Evolutionary conservation across 35 echinoderm and acorn worm species (phyloP).

Genomic region (Apostichopus californicus): DNA sequence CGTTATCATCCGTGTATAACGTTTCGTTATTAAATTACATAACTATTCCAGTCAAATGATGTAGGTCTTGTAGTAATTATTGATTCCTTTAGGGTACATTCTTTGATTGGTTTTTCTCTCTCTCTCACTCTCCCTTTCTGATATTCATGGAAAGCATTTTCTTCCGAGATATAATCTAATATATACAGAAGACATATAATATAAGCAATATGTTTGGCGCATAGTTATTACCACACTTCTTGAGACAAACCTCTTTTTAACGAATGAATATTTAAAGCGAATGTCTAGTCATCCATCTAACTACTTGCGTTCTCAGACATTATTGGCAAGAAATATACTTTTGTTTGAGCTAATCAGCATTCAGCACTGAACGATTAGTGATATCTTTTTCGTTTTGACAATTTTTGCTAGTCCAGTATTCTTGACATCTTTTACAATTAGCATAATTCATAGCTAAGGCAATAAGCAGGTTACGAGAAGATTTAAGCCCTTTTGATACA

Average conservation of each 20-base stretch:
- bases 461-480: too few relatives aligned
- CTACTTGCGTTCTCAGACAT: too few relatives aligned
- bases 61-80: conserved; percentile 31
- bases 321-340: too few relatives aligned
- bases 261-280: too few relatives aligned
- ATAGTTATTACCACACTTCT: neutral
- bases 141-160: neutral
- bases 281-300: too few relatives aligned
- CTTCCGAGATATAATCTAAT: neutral
- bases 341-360: too few relatives aligned
- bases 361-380: too few relatives aligned
- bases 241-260: neutral
- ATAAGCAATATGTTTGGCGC: neutral
- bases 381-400: too few relatives aligned
- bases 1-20: neutral
- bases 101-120: neutral
- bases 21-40: conserved; percentile 16
- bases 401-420: too few relatives aligned
- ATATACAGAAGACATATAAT: neutral
- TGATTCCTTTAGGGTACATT: conserved; percentile 33
- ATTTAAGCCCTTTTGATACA: too few relatives aligned
- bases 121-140: neutral
- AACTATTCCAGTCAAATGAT: neutral
- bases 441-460: too few relatives aligned
- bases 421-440: too few relatives aligned